phyloP scores from a whole-genome alignment of 2,113 vertebrate species.

The Pipra filicauda region DNA sequence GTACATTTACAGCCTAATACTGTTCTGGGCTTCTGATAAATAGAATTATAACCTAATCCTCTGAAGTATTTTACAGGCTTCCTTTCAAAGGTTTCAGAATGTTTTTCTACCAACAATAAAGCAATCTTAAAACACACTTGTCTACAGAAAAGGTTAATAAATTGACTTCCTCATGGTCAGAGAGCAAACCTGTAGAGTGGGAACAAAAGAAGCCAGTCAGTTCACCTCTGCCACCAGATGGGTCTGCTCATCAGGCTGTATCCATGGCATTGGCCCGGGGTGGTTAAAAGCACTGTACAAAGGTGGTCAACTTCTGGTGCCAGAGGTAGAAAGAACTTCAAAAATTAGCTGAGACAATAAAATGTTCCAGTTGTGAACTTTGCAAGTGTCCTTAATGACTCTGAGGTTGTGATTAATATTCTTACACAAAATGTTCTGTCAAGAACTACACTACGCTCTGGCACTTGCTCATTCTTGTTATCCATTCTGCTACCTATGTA shows the following conservation, averaged over 20 bases:
- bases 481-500: background rate
- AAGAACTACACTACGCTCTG: background rate
- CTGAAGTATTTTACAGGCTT: background rate
- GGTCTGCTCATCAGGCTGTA: background rate
- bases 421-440: background rate
- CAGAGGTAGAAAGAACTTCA: background rate
- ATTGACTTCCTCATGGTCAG: background rate
- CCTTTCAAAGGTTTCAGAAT: background rate
- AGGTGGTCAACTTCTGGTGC: background rate
- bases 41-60: background rate
- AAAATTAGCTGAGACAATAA: background rate
- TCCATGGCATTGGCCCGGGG: accelerated
- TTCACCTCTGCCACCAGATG: background rate
- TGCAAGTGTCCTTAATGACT: background rate
- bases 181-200: background rate
- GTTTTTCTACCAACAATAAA: background rate
- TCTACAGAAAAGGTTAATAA: background rate
- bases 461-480: background rate
- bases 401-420: background rate
- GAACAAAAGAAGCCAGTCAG: background rate
- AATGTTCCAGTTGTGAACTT: background rate
- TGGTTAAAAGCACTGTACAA: background rate
- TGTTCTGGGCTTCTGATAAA: background rate
- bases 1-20: background rate
- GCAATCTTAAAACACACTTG: background rate